phyloP scores from a whole-genome alignment of 2,888 invertebrate genomes.

The Dichetophora obliterata region DNA sequence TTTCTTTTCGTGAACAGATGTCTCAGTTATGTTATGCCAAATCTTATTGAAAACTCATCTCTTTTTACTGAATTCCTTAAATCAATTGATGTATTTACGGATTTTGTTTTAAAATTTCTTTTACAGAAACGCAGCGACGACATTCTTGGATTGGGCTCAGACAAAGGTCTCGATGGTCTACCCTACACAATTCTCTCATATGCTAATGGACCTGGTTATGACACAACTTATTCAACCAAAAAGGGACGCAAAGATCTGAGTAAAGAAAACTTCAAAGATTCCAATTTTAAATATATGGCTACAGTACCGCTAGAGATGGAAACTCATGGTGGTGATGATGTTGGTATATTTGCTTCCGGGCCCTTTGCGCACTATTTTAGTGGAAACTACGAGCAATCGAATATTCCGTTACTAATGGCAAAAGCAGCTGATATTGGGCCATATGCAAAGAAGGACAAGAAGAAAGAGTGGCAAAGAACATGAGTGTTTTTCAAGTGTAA shows the following conservation, averaged over 20 bases:
- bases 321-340: conserved; percentile 84
- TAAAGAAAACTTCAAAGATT: conserved; percentile 51
- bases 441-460: conserved; percentile 40
- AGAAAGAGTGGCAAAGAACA: no score
- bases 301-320: conserved; percentile 73
- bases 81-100: no score
- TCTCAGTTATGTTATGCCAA: no score
- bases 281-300: conserved; percentile 71
- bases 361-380: conserved; percentile 84
- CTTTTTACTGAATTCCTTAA: no score
- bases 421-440: conserved; percentile 81
- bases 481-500: no score
- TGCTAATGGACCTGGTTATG: conserved; percentile 80
- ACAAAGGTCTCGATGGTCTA: conserved; percentile 73
- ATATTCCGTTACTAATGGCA: conserved; percentile 80
- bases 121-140: conserved; percentile 70
- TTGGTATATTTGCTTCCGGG: conserved; percentile 81
- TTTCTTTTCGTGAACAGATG: no score
- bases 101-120: no score
- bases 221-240: conserved; percentile 53
- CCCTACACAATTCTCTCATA: conserved; percentile 80
- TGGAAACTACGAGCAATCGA: conserved; percentile 83
- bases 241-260: conserved; percentile 54
- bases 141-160: conserved; percentile 71
- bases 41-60: no score